phyloP scores from a whole-genome alignment of 2,113 vertebrate species.

The Taxidea taxus region DNA sequence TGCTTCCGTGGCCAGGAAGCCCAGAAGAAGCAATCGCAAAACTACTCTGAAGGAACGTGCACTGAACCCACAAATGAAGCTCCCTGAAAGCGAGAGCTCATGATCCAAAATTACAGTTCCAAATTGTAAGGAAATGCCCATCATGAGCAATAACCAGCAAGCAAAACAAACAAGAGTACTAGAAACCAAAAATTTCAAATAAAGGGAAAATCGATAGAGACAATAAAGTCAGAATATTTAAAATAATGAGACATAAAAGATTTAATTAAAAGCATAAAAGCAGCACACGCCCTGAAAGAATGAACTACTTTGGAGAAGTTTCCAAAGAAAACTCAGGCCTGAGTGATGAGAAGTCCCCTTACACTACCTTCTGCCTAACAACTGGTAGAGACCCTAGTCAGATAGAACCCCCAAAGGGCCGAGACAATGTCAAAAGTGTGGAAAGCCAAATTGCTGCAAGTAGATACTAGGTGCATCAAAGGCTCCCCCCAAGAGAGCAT shows the following conservation, averaged over 20 bases:
- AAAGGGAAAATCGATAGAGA: not conserved
- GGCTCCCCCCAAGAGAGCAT: not conserved
- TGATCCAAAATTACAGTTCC: not conserved
- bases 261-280: not conserved
- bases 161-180: not conserved
- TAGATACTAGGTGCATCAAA: not conserved
- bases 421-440: not conserved
- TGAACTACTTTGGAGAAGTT: not conserved
- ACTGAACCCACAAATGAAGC: not conserved
- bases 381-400: fast-evolving
- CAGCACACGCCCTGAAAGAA: not conserved
- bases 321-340: not conserved
- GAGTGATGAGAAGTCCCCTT: no score
- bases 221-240: not conserved
- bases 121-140: not conserved
- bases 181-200: not conserved
- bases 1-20: not conserved
- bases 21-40: not conserved
- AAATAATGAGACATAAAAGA: not conserved
- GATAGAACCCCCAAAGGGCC: not conserved
- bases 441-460: not conserved
- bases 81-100: not conserved
- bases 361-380: not conserved
- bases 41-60: not conserved
- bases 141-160: not conserved